These are phyloP conservation scores for Rafetus swinhoei DNA, from an alignment of 2,113 vertebrate genomes.

Conservation along the genomic window DNA sequence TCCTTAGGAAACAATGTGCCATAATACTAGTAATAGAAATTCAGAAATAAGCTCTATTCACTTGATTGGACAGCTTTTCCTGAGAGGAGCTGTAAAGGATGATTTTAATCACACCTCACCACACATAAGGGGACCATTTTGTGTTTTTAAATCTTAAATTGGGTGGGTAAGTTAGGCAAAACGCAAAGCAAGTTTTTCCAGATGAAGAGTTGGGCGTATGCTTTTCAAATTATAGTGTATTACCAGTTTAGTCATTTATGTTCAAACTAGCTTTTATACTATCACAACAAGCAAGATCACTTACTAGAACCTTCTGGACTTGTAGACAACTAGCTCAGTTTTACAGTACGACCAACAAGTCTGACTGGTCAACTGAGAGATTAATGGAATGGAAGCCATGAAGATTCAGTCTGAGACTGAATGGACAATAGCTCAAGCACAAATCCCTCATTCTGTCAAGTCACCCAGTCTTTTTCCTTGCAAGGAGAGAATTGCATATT, in stretches of 20 bases:
- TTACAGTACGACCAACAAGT: background rate
- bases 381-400: background rate
- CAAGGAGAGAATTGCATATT: background rate
- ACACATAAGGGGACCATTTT: background rate
- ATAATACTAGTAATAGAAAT: background rate
- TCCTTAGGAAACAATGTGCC: background rate
- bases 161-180: background rate
- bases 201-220: conserved; percentile 32
- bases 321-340: too few species aligned
- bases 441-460: conserved; percentile 10
- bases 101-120: conserved; percentile 10
- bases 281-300: background rate
- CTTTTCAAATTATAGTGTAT: conserved; percentile 28
- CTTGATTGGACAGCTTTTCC: background rate
- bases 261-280: background rate
- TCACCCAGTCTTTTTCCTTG: background rate
- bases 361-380: background rate
- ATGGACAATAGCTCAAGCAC: background rate
- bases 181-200: conserved; percentile 52
- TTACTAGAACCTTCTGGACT: background rate
- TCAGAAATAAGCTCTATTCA: background rate
- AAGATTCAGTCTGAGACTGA: conserved; percentile 18
- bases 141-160: conserved; percentile 25
- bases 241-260: conserved; percentile 5
- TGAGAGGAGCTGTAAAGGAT: background rate